phyloP scores from a whole-genome alignment of 2,888 invertebrate species.

The Eudasyphora cyanicolor region DNA sequence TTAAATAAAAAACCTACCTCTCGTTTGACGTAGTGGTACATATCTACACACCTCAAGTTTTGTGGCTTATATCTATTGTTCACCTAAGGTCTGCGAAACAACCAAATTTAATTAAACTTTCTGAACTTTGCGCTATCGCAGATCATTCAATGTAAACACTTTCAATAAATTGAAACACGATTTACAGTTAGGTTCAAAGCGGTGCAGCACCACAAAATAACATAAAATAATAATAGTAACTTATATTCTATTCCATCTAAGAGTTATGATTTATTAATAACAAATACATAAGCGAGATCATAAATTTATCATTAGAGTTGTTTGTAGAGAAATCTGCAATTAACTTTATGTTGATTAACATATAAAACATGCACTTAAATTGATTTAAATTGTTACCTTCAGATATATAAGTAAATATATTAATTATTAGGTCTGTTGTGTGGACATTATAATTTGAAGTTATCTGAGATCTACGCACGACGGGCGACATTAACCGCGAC shows the following conservation, averaged over 20 bases:
- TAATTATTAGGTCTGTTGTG: conserved; percentile 22
- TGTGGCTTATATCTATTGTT: conserved; percentile 41
- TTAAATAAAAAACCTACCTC: no score
- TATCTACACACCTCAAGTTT: background rate
- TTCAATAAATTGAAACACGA: conserved; percentile 31
- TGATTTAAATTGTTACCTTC: conserved; percentile 42
- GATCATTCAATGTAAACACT: background rate
- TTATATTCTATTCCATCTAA: background rate
- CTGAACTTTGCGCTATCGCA: conserved; percentile 43
- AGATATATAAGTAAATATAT: conserved; percentile 14
- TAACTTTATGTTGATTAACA: background rate
- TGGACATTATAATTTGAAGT: background rate
- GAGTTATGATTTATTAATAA: background rate
- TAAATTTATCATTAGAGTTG: background rate
- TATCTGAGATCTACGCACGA: background rate
- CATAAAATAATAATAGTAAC: background rate
- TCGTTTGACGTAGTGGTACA: no score
- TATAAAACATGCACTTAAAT: conserved; percentile 24
- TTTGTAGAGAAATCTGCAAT: background rate
- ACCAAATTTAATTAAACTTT: conserved; percentile 57
- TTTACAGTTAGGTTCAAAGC: background rate
- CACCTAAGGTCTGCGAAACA: background rate
- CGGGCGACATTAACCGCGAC: background rate
- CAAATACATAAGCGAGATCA: background rate
- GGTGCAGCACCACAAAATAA: background rate